Evolutionary conservation across 2,113 vertebrate genomes (phyloP), one percentile per base, ranked within the genome.

Genomic region (Vombatus ursinus): DNA sequence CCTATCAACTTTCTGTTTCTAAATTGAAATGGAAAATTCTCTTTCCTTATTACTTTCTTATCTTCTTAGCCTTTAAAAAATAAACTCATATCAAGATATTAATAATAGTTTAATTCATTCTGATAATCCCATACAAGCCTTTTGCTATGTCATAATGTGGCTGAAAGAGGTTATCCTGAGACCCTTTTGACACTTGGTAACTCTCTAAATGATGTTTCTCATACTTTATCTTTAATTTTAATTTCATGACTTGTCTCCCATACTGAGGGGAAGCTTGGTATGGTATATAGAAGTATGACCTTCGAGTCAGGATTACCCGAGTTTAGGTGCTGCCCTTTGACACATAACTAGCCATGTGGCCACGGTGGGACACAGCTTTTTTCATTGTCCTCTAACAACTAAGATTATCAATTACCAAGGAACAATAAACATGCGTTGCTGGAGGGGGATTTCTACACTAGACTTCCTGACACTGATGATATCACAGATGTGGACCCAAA

Each of bases 1-100:
- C 90, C 90, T 68, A 53, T 93, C 57, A 28, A 14, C 94, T 52
- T 92, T 57, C 84, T 94, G 6, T 93, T 92, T 91, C n/a, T 8
- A 90, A 37, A 8, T 26, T 19, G 61, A 95, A 97, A 91, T 93
- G 92, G 96, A 97, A 97, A 93, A 89, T 94, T 52, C 52, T 89
- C 89, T 91, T 24, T 95, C 68, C 91, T 44, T 89, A 44, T 37
- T 0, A 31, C 48, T 53, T 57, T 37, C 44, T 53, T 49, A 52
- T 90, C 90, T 95, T n/a, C 68, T 22, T 84, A 84, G 25, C n/a
- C 37, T 84, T 84, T 37, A 37, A n/a, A n/a, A 68, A 77, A 57
- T n/a, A n/a, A 28, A 1, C 28, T 68, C 57, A 7, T 44, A 44
- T 84, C 93, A 50, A 92, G 61, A 51, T 57, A 50, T 89, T 92